Conservation (phyloP, 2,113 vertebrate genomes). For the Lepisosteus oculatus region DNA sequence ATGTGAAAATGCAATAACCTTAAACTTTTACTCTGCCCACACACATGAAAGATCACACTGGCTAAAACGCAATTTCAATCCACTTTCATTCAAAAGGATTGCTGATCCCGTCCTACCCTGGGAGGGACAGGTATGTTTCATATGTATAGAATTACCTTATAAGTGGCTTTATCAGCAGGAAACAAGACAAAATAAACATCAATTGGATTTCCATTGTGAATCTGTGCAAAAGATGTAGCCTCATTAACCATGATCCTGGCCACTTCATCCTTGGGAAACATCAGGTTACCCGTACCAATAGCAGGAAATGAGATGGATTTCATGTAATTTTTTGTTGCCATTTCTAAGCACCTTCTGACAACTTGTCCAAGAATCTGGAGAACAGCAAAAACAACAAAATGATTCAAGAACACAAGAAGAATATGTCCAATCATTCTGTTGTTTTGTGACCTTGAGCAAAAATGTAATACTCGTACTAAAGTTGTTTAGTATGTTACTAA, state of each 20-base stretch:
- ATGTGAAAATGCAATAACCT: too few relatives aligned
- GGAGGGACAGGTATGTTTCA: too few relatives aligned
- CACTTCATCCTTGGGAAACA: conserved; percentile 14
- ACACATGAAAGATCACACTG: too few relatives aligned
- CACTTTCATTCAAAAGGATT: too few relatives aligned
- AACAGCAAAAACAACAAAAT: conserved; percentile 20
- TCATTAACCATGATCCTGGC: conserved; percentile 57
- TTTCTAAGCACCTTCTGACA: conserved; percentile 41
- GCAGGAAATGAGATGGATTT: conserved; percentile 76
- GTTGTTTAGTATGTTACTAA: too few relatives aligned
- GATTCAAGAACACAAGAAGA: too few relatives aligned
- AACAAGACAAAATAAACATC: conserved; percentile 67
- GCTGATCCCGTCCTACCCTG: too few relatives aligned
- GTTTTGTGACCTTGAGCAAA: too few relatives aligned
- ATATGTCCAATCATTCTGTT: too few relatives aligned
- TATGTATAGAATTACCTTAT: conserved; percentile 52
- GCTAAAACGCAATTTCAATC: too few relatives aligned
- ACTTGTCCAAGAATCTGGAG: conserved; percentile 50
- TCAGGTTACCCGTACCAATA: conserved; percentile 48
- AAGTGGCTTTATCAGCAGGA: conserved; percentile 32
- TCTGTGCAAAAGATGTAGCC: conserved; percentile 47
- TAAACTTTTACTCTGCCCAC: too few relatives aligned
- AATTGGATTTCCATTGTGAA: fast-evolving
- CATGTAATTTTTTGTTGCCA: fast-evolving
- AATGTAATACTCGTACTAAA: too few relatives aligned